Conservation (phyloP, 2,797 vertebrate genomes). For the Hybognathus amarus region DNA sequence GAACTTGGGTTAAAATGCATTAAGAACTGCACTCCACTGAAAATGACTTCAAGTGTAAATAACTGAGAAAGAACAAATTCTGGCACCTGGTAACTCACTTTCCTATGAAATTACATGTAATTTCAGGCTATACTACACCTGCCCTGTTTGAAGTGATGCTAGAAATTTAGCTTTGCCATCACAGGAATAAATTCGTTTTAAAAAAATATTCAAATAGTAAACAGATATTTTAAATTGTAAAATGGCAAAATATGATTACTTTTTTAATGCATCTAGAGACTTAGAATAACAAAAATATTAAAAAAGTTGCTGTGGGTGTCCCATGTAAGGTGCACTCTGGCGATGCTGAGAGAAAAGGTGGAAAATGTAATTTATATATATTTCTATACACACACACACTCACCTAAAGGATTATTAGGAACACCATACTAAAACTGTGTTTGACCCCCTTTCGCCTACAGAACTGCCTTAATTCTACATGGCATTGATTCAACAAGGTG, state of each 20-base stretch:
- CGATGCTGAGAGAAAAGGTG: constrained; percentile 81
- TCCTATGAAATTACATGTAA: background rate
- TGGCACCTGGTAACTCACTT: background rate
- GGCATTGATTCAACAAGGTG: too few species aligned
- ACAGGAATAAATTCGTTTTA: background rate
- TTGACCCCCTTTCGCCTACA: too few species aligned
- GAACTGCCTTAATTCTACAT: too few species aligned
- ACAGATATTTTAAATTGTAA: background rate
- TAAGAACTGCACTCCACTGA: background rate
- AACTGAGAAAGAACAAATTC: background rate
- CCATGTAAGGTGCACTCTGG: constrained; percentile 92
- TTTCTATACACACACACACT: too few species aligned
- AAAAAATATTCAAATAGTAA: background rate
- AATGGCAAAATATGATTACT: too few species aligned
- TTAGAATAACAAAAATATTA: too few species aligned
- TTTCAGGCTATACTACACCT: background rate
- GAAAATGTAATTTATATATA: background rate
- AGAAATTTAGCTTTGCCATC: background rate
- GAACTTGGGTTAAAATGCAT: constrained; percentile 8
- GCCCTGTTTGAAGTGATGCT: background rate
- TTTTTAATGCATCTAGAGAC: too few species aligned
- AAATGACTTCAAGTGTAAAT: background rate
- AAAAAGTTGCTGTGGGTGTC: constrained; percentile 88
- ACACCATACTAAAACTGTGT: too few species aligned
- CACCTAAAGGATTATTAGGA: too few species aligned